A percentile compares a stretch with the other conserved stretches of the same genome.
Evolutionary conservation across 2,113 vertebrate species (phyloP).

Genomic region (Nyctibius bracteatus): DNA sequence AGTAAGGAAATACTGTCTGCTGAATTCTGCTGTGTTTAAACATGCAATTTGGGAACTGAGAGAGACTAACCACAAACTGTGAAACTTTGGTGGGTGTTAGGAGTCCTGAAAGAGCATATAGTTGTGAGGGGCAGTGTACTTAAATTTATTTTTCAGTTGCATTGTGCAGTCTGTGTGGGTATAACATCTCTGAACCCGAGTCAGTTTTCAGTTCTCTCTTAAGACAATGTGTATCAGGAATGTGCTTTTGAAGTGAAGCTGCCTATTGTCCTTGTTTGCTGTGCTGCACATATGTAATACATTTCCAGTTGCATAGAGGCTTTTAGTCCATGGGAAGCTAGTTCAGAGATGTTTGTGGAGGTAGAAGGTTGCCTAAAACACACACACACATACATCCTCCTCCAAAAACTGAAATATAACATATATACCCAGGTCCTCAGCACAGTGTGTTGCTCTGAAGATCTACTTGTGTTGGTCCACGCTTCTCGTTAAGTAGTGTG

Average conservation of each 20-base stretch:
- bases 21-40: not conserved
- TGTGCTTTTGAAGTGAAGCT: not conserved
- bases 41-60: not conserved
- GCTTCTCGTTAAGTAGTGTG: not conserved
- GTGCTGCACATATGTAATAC: not conserved
- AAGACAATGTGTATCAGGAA: not conserved
- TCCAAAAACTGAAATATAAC: not conserved
- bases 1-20: not conserved
- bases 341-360: not conserved
- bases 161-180: not conserved
- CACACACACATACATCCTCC: not conserved
- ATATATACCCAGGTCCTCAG: not conserved
- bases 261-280: not conserved
- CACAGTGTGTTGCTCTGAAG: not conserved
- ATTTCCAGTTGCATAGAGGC: not conserved
- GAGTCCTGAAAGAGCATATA: not conserved
- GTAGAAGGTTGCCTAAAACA: not conserved
- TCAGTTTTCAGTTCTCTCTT: not conserved
- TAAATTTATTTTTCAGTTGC: not conserved
- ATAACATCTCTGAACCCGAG: not conserved
- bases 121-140: not conserved
- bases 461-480: not conserved
- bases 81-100: not conserved
- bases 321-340: not conserved
- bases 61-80: not conserved